Conservation (phyloP, 2,797 vertebrate genomes). For the Astyanax mexicanus region DNA sequence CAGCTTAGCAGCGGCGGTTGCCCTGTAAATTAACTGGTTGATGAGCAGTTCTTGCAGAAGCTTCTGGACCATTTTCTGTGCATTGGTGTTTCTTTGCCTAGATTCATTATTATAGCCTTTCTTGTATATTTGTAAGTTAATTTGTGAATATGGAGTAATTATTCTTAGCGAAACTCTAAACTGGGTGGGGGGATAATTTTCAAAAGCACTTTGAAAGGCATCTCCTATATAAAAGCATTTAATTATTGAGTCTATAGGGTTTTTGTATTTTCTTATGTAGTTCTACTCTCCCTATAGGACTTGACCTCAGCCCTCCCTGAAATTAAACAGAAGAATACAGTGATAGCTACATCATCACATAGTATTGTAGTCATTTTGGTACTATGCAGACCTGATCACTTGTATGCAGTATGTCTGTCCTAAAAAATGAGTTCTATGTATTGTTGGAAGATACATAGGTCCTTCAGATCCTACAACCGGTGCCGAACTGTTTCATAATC, state of each 20-base stretch:
- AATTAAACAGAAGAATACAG: neutral
- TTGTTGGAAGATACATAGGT: neutral
- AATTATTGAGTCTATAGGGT: neutral
- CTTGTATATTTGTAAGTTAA: conserved; percentile 22
- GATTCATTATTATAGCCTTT: neutral
- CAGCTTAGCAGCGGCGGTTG: neutral
- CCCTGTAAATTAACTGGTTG: neutral
- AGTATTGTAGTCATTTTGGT: conserved; percentile 5
- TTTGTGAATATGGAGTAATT: conserved; percentile 23
- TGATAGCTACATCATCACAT: conserved; percentile 1
- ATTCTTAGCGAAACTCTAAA: neutral
- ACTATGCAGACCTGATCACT: conserved; percentile 10
- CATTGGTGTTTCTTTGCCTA: neutral
- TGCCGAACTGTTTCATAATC: neutral
- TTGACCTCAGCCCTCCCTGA: neutral
- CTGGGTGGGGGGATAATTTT: neutral
- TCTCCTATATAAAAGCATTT: neutral
- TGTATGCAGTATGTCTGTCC: neutral
- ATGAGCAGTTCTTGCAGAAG: neutral
- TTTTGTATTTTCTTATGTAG: conserved; percentile 10
- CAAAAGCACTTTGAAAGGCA: conserved; percentile 10
- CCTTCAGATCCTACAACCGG: neutral
- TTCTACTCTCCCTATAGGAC: neutral
- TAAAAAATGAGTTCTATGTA: neutral
- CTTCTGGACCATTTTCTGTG: neutral